Evolutionary conservation across 2,797 vertebrate genomes (phyloP), one percentile per base, ranked within the genome.

Genomic region (Acanthis flammea): DNA sequence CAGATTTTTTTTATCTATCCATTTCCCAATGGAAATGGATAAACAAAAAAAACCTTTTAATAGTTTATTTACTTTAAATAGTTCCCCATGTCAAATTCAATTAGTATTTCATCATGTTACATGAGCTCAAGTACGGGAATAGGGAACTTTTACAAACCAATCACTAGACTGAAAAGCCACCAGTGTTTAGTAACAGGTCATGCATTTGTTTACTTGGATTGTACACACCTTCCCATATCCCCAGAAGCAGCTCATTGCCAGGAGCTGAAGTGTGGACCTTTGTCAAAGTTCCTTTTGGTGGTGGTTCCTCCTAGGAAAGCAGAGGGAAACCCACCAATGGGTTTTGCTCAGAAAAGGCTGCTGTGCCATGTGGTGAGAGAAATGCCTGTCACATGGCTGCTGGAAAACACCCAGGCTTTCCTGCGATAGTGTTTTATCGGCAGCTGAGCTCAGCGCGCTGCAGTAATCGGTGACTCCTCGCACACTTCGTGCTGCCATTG

Each of bases 21-120:
- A 41, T 41, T 41, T 41, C 39, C 39, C 39, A 41, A 41, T 41
- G 11, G 18, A 31, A 53, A 19, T 31, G 28, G 18, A 51, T 30
- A 30, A 17, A 51, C 18, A 60, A 39, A 37, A 39, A 39, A 39
- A 41, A 14, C 5, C 12, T 53, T 41, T 11, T 8, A 41, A 30
- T 41, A 30, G 28, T 61, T 41, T 22, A 30, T 61, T 61, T 61
- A 30, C 37, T 61, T 96, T 78, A 93, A 73, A 42, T 31, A 94
- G 70, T 88, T 97, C 82, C 79, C 58, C 62, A 68, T 80, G 67
- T 22, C 67, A 75, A 71, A 94, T 78, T 67, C 53, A 93, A 71
- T 45, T 61, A 62, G n/a, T 30, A 86, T 92, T 96, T 96, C 75
- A 88, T 92, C 94, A 93, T n/a, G 23, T 53, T 92, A 85, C 65